These are phyloP conservation scores for Watsonalla cultraria DNA, from an alignment of 2,888 invertebrate species.

Conservation along the genomic window DNA sequence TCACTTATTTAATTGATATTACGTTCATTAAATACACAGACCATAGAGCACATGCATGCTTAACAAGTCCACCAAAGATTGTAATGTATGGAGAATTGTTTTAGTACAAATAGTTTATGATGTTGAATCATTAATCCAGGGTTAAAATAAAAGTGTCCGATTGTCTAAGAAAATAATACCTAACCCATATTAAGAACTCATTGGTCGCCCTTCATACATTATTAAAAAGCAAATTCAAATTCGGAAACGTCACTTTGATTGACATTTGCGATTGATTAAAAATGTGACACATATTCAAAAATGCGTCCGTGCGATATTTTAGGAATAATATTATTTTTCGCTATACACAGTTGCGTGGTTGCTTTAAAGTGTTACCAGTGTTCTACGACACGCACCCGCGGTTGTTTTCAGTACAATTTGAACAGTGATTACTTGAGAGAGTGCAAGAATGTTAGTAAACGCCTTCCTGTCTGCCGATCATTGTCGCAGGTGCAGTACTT, in stretches of 20 bases:
- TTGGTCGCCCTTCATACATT: neutral
- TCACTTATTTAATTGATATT: too few species aligned
- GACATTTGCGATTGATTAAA: neutral
- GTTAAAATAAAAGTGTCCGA: too few species aligned
- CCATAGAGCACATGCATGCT: too few species aligned
- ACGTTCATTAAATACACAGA: too few species aligned
- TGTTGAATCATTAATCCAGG: too few species aligned
- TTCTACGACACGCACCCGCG: constrained; percentile 31
- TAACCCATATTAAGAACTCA: too few species aligned
- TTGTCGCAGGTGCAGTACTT: constrained; percentile 58
- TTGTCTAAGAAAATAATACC: too few species aligned
- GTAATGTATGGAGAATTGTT: too few species aligned
- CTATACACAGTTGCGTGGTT: constrained; percentile 22
- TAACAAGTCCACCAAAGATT: too few species aligned
- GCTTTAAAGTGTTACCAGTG: constrained; percentile 64
- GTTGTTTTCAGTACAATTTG: constrained; percentile 48
- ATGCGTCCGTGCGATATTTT: neutral
- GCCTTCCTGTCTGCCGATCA: constrained; percentile 46
- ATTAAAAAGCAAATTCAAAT: neutral
- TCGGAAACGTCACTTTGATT: neutral
- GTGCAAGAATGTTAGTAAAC: constrained; percentile 26
- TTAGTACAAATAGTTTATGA: too few species aligned
- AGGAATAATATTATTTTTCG: constrained; percentile 19
- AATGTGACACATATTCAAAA: neutral
- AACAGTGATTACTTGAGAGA: constrained; percentile 38